Base-by-base conservation (phyloP, 2,797 vertebrate genomes). In the Mallotus villosus region DNA sequence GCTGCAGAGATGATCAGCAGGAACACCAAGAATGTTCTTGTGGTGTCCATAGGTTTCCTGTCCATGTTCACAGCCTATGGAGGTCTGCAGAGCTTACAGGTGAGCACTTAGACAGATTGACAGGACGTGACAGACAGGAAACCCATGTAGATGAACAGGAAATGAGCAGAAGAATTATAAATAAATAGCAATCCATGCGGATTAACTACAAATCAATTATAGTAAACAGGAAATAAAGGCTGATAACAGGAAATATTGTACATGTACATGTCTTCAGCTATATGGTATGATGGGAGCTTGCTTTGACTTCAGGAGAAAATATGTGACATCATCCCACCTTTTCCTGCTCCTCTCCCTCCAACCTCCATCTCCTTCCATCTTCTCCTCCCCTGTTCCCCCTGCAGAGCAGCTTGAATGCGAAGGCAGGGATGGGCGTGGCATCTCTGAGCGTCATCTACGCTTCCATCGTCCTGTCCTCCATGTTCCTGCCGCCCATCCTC, bases 41-140 rank as follows among this genome's bases (percentile, higher is more conserved):
- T 97, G 65, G 90, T 98, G 11, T 95, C 96, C 2, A 72, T 94
- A 0, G 97, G 97, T 34, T 99, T 99, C 80, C 87, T 98, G 77
- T 91, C 92, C 1, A 93, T 98, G 70, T 99, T 98, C 82, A 98
- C 95, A 0, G 97, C 97, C 4, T 98, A 93, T 0, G 95, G 95
- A 71, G 95, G 95, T 7, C 94, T 99, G 32, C 96, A 99, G 88
- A 97, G 82, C 71, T 85, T 99, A 75, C 97, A 99, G 96, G 97
- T 99, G 90, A 55, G 51, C 16, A 55, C 51, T 9, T 49, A n/a
- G n/a, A n/a, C n/a, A n/a, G n/a, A n/a, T 34, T 55, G 41, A 46
- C 41, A 46, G 41, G 41, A 12, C 9, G 12, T 46, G 41, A 46
- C 11, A 2, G 41, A 34, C 32, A 34, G 27, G 27, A 29, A 29